phyloP scores from a whole-genome alignment of 1,140 invertebrate species.

The Lepidurus apus region DNA sequence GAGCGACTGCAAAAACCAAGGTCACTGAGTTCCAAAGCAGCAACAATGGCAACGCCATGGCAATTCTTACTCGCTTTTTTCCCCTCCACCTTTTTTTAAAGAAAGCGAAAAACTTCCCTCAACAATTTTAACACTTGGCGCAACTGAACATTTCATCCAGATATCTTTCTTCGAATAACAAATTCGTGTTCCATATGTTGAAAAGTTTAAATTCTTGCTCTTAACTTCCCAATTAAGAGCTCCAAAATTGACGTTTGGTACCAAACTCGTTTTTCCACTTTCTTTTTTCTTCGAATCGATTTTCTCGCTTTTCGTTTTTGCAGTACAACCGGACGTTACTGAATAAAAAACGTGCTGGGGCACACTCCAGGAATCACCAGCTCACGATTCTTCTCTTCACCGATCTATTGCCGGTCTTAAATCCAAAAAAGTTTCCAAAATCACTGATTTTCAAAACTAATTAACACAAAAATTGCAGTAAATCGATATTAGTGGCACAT shows the following conservation, averaged over 20 bases:
- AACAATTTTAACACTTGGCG: background rate
- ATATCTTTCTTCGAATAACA: background rate
- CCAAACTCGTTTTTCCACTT: background rate
- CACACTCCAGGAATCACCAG: too few species aligned
- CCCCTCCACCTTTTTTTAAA: too few species aligned
- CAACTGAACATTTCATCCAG: background rate
- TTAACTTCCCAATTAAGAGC: constrained; percentile 3
- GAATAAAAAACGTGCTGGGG: too few species aligned
- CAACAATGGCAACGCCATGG: background rate
- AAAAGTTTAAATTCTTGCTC: background rate
- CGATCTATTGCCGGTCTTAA: too few species aligned
- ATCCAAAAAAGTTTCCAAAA: too few species aligned
- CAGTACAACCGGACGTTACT: too few species aligned
- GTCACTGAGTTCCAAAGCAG: background rate
- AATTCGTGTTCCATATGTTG: background rate
- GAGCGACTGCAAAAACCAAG: background rate
- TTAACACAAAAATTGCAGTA: too few species aligned
- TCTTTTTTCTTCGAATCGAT: background rate
- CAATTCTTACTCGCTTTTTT: too few species aligned
- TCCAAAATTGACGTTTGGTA: background rate
- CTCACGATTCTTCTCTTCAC: too few species aligned
- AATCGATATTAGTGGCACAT: too few species aligned
- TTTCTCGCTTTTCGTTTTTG: background rate
- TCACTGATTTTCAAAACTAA: too few species aligned
- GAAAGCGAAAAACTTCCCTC: too few species aligned